These are phyloP conservation scores for Lordiphosa mommai DNA, from an alignment of 1,140 invertebrate species.

Conservation along the genomic window DNA sequence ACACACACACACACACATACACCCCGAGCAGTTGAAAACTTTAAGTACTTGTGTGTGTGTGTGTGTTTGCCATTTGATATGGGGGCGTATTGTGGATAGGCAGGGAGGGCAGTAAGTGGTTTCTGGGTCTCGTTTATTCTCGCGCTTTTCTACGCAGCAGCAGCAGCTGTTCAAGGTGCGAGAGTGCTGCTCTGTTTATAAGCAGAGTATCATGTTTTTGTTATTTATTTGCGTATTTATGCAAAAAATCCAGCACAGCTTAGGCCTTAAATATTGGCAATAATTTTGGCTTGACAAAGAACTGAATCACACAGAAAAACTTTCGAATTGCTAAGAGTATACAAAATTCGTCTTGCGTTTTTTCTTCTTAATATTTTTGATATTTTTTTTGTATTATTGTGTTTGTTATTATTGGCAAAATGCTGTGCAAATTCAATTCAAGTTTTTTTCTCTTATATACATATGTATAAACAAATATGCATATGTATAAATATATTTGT, in stretches of 20 bases:
- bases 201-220: background rate
- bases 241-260: too few species aligned
- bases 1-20: constrained; percentile 12
- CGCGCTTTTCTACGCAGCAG: constrained; percentile 48
- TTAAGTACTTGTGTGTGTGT: constrained; percentile 52
- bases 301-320: too few species aligned
- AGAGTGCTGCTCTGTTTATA: constrained; percentile 1
- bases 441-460: constrained; percentile 13
- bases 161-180: constrained; percentile 21
- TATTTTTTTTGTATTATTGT: constrained; percentile 23
- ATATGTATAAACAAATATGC: constrained; percentile 8
- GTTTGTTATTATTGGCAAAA: constrained; percentile 22
- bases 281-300: too few species aligned
- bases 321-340: too few species aligned
- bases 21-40: constrained; percentile 35
- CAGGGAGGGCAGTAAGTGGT: background rate
- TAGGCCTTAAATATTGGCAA: too few species aligned
- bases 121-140: background rate
- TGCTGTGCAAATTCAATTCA: constrained; percentile 50
- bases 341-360: background rate
- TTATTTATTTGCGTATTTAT: background rate
- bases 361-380: background rate
- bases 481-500: background rate
- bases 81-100: background rate
- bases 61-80: constrained; percentile 19